Evolutionary conservation across 2,888 invertebrate species (phyloP).

Genomic region (Nephrotoma appendiculata): DNA sequence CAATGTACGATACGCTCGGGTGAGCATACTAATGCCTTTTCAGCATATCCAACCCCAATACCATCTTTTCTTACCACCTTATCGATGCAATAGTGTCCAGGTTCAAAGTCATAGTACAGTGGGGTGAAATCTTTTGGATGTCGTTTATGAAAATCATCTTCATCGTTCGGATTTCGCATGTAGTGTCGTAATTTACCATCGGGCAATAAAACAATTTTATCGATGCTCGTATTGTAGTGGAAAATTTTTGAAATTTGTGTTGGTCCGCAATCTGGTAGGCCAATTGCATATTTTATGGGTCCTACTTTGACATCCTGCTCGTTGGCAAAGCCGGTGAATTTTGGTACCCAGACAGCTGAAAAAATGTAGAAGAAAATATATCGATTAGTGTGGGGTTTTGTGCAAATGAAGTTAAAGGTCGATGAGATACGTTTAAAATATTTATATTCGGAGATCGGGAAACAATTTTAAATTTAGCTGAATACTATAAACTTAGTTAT

Average conservation of each 20-base stretch:
- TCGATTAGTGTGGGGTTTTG: neutral
- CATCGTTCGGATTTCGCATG: conserved; percentile 40
- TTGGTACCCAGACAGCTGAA: conserved; percentile 40
- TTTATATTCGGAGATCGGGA: too few relatives aligned
- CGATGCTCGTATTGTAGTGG: conserved; percentile 36
- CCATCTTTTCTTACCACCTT: conserved; percentile 39
- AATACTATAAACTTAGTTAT: too few relatives aligned
- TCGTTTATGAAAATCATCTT: conserved; percentile 30
- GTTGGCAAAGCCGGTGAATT: conserved; percentile 49
- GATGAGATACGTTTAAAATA: neutral
- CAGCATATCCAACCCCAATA: conserved; percentile 33
- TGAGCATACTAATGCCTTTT: conserved; percentile 59
- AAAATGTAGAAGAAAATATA: neutral
- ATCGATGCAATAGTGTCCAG: conserved; percentile 68
- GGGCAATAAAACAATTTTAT: conserved; percentile 44
- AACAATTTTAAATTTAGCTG: too few relatives aligned
- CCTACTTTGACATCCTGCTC: conserved; percentile 38
- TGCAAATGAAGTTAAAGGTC: neutral
- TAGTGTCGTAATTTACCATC: conserved; percentile 63
- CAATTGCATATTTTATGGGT: conserved; percentile 43
- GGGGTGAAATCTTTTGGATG: conserved; percentile 29
- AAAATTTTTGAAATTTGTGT: conserved; percentile 55
- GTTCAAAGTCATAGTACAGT: conserved; percentile 52
- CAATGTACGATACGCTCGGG: conserved; percentile 56
- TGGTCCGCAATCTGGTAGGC: conserved; percentile 53